phyloP scores from a whole-genome alignment of 2,113 vertebrate genomes.

The Sorex fumeus region DNA sequence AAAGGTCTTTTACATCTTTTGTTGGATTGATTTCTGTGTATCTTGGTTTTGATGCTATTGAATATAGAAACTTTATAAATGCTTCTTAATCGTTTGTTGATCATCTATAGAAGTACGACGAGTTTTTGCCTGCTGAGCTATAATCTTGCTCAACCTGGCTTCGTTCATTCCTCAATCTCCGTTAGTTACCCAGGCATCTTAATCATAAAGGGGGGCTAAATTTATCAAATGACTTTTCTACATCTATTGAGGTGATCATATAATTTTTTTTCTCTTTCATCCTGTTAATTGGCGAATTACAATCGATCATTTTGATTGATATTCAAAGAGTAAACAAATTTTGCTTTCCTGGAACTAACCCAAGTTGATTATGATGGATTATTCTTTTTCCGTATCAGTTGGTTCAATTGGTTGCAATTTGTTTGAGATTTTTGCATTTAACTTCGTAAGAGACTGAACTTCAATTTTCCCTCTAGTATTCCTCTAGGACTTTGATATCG shows the following conservation, averaged over 20 bases:
- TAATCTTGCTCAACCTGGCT: conserved; percentile 4
- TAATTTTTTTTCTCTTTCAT: conserved; percentile 38
- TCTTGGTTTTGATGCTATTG: neutral
- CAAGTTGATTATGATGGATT: conserved; percentile 31
- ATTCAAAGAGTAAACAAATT: conserved; percentile 53
- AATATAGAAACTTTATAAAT: conserved; percentile 10
- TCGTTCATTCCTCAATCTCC: neutral
- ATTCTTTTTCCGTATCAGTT: conserved; percentile 32
- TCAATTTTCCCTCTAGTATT: conserved; percentile 26
- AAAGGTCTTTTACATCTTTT: neutral
- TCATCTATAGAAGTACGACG: conserved; percentile 23
- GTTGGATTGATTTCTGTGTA: neutral
- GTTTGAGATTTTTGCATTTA: conserved; percentile 52
- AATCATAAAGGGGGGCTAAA: neutral
- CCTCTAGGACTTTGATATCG: conserved; percentile 12
- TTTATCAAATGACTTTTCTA: conserved; percentile 62
- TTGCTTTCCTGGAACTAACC: conserved; percentile 58
- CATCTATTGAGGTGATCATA: conserved; percentile 44
- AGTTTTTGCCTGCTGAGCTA: neutral
- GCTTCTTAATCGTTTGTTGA: neutral
- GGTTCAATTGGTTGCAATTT: conserved; percentile 54
- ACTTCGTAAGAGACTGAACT: neutral
- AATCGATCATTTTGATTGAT: conserved; percentile 36
- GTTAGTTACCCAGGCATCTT: neutral
- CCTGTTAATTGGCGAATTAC: conserved; percentile 56